These are phyloP conservation scores for Hypsibius dujardini DNA, from an alignment of 1,140 invertebrate species.

Conservation along the genomic window DNA sequence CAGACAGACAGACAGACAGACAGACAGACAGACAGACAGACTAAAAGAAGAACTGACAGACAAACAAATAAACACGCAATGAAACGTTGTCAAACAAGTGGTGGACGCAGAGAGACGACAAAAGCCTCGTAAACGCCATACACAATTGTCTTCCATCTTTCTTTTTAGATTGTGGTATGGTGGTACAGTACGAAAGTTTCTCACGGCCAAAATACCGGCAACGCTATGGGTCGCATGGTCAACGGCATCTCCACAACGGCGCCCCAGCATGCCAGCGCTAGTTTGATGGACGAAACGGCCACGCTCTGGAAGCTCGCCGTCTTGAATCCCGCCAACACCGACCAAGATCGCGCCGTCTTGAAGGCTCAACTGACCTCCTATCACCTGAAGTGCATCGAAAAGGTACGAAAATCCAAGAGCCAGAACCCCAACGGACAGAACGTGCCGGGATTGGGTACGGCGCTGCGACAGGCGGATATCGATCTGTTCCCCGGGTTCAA, in stretches of 20 bases:
- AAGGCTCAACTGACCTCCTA: slow-evolving; percentile 53
- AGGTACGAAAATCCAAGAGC: slow-evolving; percentile 41
- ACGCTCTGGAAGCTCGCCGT: slow-evolving; percentile 81
- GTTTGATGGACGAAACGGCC: slow-evolving; percentile 90
- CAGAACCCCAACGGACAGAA: slow-evolving; percentile 27
- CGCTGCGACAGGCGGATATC: no score
- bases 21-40: no score
- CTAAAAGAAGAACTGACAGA: no score
- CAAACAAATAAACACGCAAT: no score
- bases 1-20: no score
- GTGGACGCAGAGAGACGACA: no score
- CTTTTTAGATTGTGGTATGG: no score
- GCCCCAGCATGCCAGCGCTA: slow-evolving; percentile 74
- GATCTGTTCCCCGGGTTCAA: slow-evolving; percentile 92
- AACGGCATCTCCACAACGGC: slow-evolving; percentile 56
- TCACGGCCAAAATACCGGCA: slow-evolving; percentile 34
- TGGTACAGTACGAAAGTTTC: slow-evolving; percentile 90
- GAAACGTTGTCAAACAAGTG: no score
- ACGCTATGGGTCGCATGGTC: slow-evolving; percentile 41
- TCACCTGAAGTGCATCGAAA: slow-evolving; percentile 64
- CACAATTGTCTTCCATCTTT: no score
- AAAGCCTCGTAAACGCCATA: no score
- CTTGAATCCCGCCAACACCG: slow-evolving; percentile 76
- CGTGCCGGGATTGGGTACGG: slow-evolving; percentile 36
- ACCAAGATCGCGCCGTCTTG: slow-evolving; percentile 64